phyloP scores from a whole-genome alignment of 2,113 vertebrate genomes.

The Pseudolaguvia tuberculata region DNA sequence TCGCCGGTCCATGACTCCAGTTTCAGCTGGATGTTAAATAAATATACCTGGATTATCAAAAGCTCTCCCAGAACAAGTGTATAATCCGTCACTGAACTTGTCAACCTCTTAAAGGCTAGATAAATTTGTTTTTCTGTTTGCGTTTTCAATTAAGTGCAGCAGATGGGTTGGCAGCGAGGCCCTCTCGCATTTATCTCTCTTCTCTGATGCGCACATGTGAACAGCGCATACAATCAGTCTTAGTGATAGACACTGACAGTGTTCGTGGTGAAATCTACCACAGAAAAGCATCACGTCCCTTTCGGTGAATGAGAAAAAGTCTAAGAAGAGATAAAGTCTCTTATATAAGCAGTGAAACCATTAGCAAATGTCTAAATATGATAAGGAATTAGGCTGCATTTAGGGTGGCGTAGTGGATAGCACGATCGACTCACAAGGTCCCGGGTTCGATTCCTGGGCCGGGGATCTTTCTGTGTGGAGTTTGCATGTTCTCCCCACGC shows the following conservation, averaged over 20 bases:
- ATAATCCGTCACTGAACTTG: conserved; percentile 37
- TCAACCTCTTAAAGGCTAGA: conserved; percentile 30
- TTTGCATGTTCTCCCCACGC: too few species aligned
- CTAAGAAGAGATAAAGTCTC: not conserved
- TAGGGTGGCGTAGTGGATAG: too few species aligned
- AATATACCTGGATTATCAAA: conserved; percentile 44
- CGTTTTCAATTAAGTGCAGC: conserved; percentile 39
- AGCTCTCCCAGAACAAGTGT: conserved; percentile 26
- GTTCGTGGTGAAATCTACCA: not conserved
- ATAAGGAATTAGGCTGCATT: not conserved
- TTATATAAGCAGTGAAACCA: not conserved
- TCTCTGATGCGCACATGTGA: conserved; percentile 37
- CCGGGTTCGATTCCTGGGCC: too few species aligned
- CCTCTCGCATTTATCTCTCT: conserved; percentile 31
- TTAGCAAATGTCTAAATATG: not conserved
- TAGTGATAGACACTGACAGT: conserved; percentile 24
- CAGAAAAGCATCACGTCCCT: not conserved
- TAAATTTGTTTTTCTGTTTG: conserved; percentile 41
- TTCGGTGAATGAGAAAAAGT: not conserved
- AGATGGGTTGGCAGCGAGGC: conserved; percentile 31
- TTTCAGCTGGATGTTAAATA: conserved; percentile 39
- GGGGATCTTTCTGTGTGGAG: too few species aligned
- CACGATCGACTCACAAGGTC: too few species aligned
- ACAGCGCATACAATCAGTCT: conserved; percentile 33
- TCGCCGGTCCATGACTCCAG: conserved; percentile 36